Conservation (phyloP, 92 coral and sea anemone genomes). For the Palythoa grandiflora region DNA sequence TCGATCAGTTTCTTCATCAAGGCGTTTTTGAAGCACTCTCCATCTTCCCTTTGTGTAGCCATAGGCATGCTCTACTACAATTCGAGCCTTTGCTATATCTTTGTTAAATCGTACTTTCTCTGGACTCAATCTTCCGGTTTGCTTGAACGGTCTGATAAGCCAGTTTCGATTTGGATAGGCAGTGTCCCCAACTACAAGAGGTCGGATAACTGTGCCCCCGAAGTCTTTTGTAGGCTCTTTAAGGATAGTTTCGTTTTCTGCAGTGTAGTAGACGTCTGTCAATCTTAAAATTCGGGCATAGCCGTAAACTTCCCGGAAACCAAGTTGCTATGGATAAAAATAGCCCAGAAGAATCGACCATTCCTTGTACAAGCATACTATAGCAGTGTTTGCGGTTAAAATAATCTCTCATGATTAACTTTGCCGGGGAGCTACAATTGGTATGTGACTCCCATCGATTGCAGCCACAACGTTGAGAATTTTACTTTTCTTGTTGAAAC, state of each 20-base stretch:
- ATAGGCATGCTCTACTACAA: conserved; percentile 34
- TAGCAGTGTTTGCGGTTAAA: no score
- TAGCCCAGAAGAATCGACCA: not conserved
- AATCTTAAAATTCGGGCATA: conserved; percentile 16
- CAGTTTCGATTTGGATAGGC: conserved; percentile 59
- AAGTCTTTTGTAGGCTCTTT: conserved; percentile 45
- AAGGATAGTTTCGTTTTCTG: conserved; percentile 47
- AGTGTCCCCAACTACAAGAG: conserved; percentile 54
- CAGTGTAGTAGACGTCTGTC: conserved; percentile 49
- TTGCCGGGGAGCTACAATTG: no score
- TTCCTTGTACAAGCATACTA: no score
- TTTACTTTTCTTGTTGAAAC: no score
- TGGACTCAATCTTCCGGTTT: conserved; percentile 50
- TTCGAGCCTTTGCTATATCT: no score
- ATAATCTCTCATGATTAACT: no score
- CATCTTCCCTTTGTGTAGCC: conserved; percentile 56
- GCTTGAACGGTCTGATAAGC: conserved; percentile 64
- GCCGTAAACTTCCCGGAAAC: conserved; percentile 12
- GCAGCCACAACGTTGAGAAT: no score
- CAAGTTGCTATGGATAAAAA: conserved; percentile 9
- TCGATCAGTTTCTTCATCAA: conserved; percentile 41
- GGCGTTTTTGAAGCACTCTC: conserved; percentile 39
- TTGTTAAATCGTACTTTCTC: no score
- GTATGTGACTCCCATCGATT: no score
- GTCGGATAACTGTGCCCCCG: conserved; percentile 48